Percentiles rank a stretch among this genome's conserved stretches.
These are phyloP conservation scores for Scelioninae gen. 1 DNA, from an alignment of 2,888 invertebrate genomes.

Conservation along the genomic window DNA sequence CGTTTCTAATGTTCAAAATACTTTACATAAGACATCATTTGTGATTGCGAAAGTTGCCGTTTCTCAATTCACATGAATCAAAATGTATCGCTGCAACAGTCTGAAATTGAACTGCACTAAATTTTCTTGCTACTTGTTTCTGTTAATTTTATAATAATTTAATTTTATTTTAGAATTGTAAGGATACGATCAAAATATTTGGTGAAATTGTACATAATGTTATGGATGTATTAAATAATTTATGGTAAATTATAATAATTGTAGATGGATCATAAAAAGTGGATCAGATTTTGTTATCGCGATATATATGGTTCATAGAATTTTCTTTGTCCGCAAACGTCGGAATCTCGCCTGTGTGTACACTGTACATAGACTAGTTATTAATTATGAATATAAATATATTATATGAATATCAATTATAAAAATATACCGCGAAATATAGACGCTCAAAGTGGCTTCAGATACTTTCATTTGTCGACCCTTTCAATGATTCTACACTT, in stretches of 20 bases:
- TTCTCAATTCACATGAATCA: conserved; percentile 15
- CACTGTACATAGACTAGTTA: conserved; percentile 80
- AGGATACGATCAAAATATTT: too few relatives aligned
- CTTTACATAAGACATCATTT: conserved; percentile 57
- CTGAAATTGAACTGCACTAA: too few relatives aligned
- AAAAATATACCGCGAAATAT: conserved; percentile 65
- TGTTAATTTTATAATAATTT: too few relatives aligned
- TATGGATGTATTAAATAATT: too few relatives aligned
- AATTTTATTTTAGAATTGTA: too few relatives aligned
- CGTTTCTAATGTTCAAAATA: conserved; percentile 45
- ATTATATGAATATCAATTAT: conserved; percentile 57
- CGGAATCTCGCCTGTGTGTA: conserved; percentile 72
- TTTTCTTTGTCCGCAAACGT: conserved; percentile 31
- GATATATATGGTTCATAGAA: conserved; percentile 28
- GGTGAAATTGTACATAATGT: too few relatives aligned
- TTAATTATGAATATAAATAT: conserved; percentile 74
- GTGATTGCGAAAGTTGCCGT: background rate
- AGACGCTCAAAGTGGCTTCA: conserved; percentile 60
- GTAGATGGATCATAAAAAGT: background rate
- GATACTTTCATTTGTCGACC: conserved; percentile 54
- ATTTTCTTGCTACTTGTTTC: too few relatives aligned
- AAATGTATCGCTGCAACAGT: too few relatives aligned
- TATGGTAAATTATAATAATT: too few relatives aligned
- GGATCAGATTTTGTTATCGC: background rate
- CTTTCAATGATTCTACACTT: conserved; percentile 11